A percentile compares a stretch with the other conserved stretches of the same genome.
Evolutionary conservation across 2,797 vertebrate genomes (phyloP).

Genomic region (Malurus leucopterus): DNA sequence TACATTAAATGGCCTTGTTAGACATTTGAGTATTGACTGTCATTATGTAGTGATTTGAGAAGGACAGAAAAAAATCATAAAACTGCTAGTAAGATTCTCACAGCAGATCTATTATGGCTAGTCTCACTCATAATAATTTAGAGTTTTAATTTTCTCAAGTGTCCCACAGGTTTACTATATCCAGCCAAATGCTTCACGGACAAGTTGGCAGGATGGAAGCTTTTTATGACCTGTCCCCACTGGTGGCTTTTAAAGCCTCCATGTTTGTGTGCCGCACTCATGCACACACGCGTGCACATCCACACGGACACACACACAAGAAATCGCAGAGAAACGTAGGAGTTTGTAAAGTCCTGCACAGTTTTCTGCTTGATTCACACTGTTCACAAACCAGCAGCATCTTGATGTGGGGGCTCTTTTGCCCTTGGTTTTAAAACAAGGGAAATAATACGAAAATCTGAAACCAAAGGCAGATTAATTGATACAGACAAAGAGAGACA

Average conservation of each 20-base stretch:
- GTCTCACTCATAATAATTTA: constrained; percentile 57
- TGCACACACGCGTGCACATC: accelerated
- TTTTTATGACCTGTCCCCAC: constrained; percentile 34
- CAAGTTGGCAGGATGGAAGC: constrained; percentile 31
- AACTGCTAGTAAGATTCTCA: constrained; percentile 45
- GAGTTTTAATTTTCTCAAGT: constrained; percentile 61
- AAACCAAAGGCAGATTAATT: not conserved
- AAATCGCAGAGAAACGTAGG: not conserved
- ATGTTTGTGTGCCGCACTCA: not conserved
- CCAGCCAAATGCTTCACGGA: constrained; percentile 20
- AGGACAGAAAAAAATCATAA: constrained; percentile 54
- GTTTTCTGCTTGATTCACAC: not conserved
- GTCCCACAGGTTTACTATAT: constrained; percentile 54
- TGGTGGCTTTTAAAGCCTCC: not conserved
- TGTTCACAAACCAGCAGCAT: not conserved
- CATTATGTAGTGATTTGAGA: constrained; percentile 56
- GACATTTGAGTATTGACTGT: constrained; percentile 54
- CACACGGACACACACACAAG: not conserved
- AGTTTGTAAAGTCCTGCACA: not conserved
- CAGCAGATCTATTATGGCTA: constrained; percentile 51
- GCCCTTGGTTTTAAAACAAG: not conserved
- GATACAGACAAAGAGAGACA: not conserved
- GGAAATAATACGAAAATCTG: not conserved
- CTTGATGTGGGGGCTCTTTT: not conserved
- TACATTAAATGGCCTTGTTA: constrained; percentile 57